Conservation (phyloP, 2,888 invertebrate genomes). For the Tryphoninae sp. region DNA sequence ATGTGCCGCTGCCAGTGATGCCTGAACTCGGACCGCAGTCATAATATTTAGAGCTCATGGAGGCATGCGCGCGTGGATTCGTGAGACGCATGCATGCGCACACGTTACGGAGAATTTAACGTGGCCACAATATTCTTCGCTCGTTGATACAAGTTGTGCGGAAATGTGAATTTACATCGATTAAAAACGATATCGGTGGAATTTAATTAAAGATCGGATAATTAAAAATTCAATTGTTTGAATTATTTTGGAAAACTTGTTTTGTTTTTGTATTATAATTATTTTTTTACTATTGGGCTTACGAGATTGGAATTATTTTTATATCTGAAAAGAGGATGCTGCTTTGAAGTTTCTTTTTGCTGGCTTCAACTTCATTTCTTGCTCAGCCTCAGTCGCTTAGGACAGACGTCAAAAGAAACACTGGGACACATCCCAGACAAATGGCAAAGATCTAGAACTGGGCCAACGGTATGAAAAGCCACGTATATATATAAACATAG, state of each 20-base stretch:
- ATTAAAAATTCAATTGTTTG: no score
- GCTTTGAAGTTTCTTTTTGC: not conserved
- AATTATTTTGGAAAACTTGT: not conserved
- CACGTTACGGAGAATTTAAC: slow-evolving; percentile 8
- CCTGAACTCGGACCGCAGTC: slow-evolving; percentile 55
- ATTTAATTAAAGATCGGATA: no score
- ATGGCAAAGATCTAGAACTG: slow-evolving; percentile 50
- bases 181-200: no score
- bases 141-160: slow-evolving; percentile 1
- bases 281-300: not conserved
- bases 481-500: slow-evolving; percentile 1
- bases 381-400: not conserved
- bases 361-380: slow-evolving; percentile 21
- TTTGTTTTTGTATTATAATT: not conserved
- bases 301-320: not conserved
- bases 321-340: not conserved
- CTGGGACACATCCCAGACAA: slow-evolving; percentile 25
- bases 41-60: slow-evolving; percentile 60
- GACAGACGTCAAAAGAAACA: not conserved
- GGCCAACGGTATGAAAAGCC: slow-evolving; percentile 41
- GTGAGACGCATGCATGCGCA: slow-evolving; percentile 20
- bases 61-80: slow-evolving; percentile 24
- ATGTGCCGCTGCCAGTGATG: slow-evolving; percentile 55
- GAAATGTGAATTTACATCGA: no score
- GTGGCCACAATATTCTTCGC: slow-evolving; percentile 14